Evolutionary conservation across 2,113 vertebrate species (phyloP).

Genomic region (Donacobius atricapilla): DNA sequence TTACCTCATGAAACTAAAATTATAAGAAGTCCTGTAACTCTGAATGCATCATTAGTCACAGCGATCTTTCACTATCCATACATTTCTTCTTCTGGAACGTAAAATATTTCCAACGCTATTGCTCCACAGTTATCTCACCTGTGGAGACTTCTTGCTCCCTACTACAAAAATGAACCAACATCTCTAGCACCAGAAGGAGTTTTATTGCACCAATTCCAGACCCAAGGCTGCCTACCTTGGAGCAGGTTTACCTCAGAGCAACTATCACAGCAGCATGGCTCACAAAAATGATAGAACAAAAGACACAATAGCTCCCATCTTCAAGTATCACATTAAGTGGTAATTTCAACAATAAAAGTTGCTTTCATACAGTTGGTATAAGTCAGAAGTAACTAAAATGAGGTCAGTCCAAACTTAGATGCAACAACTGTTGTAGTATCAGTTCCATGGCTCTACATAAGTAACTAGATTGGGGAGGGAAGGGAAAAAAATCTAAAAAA

Average conservation of each 20-base stretch:
- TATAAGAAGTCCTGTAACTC: background rate
- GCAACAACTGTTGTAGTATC: background rate
- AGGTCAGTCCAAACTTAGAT: background rate
- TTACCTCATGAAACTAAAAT: background rate
- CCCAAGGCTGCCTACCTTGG: background rate
- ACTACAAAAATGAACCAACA: background rate
- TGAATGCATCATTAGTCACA: background rate
- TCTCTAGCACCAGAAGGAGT: background rate
- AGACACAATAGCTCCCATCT: background rate
- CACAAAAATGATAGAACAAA: background rate
- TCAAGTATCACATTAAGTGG: background rate
- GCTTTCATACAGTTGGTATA: background rate
- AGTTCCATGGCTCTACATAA: background rate
- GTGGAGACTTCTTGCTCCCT: background rate
- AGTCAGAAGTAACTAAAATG: background rate
- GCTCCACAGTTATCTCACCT: background rate
- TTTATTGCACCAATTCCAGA: background rate
- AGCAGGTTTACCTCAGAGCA: background rate
- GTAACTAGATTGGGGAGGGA: background rate
- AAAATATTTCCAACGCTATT: background rate
- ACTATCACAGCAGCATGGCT: background rate
- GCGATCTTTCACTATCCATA: background rate
- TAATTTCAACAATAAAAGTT: background rate
- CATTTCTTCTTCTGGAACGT: background rate
- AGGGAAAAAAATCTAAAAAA: accelerated